Evolutionary conservation across 2,888 invertebrate species (phyloP), one percentile per base, ranked within the genome.

Genomic region (Siphlonurus alternatus): DNA sequence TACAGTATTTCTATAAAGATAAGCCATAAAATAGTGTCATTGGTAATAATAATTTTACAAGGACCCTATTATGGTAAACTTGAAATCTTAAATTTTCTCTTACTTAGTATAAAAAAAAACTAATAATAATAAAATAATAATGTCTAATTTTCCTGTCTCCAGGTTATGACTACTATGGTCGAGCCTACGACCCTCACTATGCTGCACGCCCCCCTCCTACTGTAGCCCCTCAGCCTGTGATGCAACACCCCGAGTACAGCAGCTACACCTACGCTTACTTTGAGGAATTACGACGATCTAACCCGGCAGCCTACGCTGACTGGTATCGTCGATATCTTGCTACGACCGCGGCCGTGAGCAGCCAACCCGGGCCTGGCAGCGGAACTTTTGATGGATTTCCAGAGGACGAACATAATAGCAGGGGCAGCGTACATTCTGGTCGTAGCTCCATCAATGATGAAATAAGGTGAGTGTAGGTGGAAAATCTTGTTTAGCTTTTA

Each of bases 361-460:
- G 56, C n/a, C 56, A 56, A 22, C 56, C 7, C 7, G 56, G 56
- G 20, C 56, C 56, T 10, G 56, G 56, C n/a, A 56, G 56, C 22
- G 56, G n/a, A 7, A 56, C 5, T 3, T 20, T 56, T 56, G 56
- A 56, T 10, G n/a, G 7, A 7, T 56, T 56, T 22, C 7, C 23
- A 5, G 53, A 51, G 7, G 38, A 51, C 1, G 63, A 23, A 22
- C 59, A 63, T 51, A 60, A 64, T 68, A 68, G 71, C 22, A 80
- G 88, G 68, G 87, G 84, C 67, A 88, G 88, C 70, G 87, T 88
- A 63, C 89, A 89, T 78, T 90, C 90, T 20, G 91, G 90, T 61
- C 83, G 89, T 69, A 89, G 89, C 76, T 89, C 89, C 66, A 83
- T 87, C 69, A 86, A 87, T 74, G 56, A 56, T 56, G 56, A 56